These are phyloP conservation scores for Cotesia glomerata DNA, from an alignment of 1,140 invertebrate species.

Conservation along the genomic window DNA sequence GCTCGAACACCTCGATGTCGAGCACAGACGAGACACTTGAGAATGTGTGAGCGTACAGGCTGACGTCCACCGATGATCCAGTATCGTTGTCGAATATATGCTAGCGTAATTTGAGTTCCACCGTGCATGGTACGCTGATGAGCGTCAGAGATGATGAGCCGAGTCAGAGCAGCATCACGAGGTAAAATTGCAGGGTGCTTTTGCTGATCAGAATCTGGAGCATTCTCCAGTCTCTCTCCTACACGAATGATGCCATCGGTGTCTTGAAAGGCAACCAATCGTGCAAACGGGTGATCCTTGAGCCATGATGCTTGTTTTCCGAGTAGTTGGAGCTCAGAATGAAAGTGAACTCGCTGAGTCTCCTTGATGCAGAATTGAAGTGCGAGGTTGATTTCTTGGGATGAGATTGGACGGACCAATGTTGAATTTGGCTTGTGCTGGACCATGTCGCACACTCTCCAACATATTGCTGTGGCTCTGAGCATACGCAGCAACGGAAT, in stretches of 20 bases:
- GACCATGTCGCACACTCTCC: too few relatives aligned
- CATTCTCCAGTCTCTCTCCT: not conserved
- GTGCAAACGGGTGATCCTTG: too few relatives aligned
- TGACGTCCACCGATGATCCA: slow-evolving; percentile 41
- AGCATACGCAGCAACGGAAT: too few relatives aligned
- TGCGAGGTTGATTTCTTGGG: too few relatives aligned
- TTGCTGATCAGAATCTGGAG: not conserved
- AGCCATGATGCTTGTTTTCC: too few relatives aligned
- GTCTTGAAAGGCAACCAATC: not conserved
- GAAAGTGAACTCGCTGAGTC: not conserved
- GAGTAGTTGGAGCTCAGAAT: too few relatives aligned
- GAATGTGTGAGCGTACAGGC: slow-evolving; percentile 34
- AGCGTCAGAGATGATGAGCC: slow-evolving; percentile 28
- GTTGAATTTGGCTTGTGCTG: too few relatives aligned
- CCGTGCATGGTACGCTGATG: slow-evolving; percentile 31
- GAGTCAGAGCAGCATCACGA: not conserved
- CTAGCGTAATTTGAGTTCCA: slow-evolving; percentile 30
- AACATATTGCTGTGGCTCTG: too few relatives aligned
- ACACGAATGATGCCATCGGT: not conserved
- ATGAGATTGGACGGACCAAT: too few relatives aligned
- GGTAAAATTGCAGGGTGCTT: slow-evolving; percentile 8
- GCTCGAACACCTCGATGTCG: not conserved
- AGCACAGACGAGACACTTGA: slow-evolving; percentile 21
- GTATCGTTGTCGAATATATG: not conserved
- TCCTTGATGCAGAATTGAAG: not conserved